Conservation (phyloP, 2,888 invertebrate species). For the Oxyscelio sp. region DNA sequence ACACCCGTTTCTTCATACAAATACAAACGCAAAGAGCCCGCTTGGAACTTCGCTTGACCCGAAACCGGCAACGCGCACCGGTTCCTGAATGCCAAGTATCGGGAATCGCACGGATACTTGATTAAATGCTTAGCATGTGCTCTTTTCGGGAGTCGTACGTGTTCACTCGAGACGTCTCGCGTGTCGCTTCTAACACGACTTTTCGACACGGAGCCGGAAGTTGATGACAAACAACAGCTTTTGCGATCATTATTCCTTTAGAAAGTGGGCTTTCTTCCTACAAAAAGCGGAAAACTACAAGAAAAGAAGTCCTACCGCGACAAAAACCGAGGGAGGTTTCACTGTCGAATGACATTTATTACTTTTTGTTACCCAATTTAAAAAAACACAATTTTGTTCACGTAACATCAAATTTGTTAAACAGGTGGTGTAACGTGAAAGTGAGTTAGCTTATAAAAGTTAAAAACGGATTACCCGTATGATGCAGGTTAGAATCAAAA, state of each 20-base stretch:
- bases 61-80: constrained; percentile 40
- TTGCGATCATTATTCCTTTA: constrained; percentile 51
- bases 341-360: too few species aligned
- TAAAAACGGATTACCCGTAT: constrained; percentile 36
- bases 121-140: constrained; percentile 57
- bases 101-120: constrained; percentile 42
- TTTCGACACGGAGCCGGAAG: constrained; percentile 41
- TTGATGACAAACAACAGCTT: constrained; percentile 45
- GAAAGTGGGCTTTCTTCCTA: constrained; percentile 22
- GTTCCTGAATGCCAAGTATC: constrained; percentile 44
- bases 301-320: constrained; percentile 29
- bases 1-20: constrained; percentile 51
- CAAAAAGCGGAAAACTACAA: constrained; percentile 20
- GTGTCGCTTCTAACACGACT: constrained; percentile 10
- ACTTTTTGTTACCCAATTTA: too few species aligned
- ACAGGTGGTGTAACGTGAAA: constrained; percentile 47
- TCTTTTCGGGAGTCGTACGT: constrained; percentile 27
- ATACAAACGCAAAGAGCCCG: constrained; percentile 5
- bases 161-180: constrained; percentile 9
- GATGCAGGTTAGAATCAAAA: too few species aligned
- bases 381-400: too few species aligned
- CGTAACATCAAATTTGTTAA: constrained; percentile 39
- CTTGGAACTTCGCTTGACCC: constrained; percentile 37
- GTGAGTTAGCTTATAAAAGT: constrained; percentile 14
- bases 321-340: constrained; percentile 33